Percentiles rank a stretch among this genome's conserved stretches.
phyloP scores from a whole-genome alignment of 2,797 vertebrate genomes.

The Hoplostethus mediterraneus region DNA sequence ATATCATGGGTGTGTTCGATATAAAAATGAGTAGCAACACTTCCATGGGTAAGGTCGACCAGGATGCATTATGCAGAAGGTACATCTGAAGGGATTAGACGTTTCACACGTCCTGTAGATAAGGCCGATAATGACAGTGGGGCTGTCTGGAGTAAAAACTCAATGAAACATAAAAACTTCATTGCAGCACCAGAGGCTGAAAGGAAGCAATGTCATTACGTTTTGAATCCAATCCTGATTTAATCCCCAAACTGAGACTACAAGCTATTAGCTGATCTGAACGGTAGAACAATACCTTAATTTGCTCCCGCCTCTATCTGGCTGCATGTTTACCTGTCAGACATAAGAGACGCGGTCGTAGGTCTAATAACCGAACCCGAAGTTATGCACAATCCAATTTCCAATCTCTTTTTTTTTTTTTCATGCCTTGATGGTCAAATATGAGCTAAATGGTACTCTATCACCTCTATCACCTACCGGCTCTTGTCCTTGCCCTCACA shows the following conservation, averaged over 20 bases:
- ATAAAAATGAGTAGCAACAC: background rate
- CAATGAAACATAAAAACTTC: background rate
- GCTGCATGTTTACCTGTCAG: slow-evolving; percentile 40
- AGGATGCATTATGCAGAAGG: slow-evolving; percentile 19
- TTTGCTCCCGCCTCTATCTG: slow-evolving; percentile 33
- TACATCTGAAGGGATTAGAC: slow-evolving; percentile 20
- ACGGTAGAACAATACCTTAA: slow-evolving; percentile 39
- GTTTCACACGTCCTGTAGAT: slow-evolving; percentile 2
- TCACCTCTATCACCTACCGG: slow-evolving; percentile 17
- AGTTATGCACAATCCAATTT: slow-evolving; percentile 17
- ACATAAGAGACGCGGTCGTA: background rate
- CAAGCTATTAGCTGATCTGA: slow-evolving; percentile 37
- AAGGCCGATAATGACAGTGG: background rate
- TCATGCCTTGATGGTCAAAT: slow-evolving; percentile 12
- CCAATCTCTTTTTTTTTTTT: slow-evolving; percentile 31
- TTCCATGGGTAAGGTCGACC: background rate
- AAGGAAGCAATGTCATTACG: background rate
- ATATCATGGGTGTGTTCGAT: background rate
- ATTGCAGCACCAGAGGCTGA: background rate
- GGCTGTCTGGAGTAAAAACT: background rate
- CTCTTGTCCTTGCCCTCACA: slow-evolving; percentile 16
- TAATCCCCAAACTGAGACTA: slow-evolving; percentile 11
- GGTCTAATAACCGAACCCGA: slow-evolving; percentile 48
- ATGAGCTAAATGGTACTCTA: slow-evolving; percentile 34
- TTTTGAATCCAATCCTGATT: slow-evolving; percentile 2